Conservation (phyloP, 2,113 vertebrate species). For the Podocnemis expansa region DNA sequence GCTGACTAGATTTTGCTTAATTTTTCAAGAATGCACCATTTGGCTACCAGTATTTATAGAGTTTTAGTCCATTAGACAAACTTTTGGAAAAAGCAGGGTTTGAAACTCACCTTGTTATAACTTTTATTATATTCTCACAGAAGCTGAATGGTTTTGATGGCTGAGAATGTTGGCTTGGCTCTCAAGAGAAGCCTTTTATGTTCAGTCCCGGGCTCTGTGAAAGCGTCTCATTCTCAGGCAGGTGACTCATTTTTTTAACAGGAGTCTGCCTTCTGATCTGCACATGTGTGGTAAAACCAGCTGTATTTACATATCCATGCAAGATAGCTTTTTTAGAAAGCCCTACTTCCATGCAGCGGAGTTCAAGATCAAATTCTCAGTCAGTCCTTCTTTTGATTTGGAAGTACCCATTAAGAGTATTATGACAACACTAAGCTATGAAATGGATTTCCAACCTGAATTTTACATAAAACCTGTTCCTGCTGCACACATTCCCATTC, state of each 20-base stretch:
- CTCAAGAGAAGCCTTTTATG: slow-evolving; percentile 35
- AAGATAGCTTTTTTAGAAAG: slow-evolving; percentile 23
- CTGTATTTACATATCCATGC: slow-evolving; percentile 16
- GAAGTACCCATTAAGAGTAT: not conserved
- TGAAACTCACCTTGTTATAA: not conserved
- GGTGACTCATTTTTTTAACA: slow-evolving; percentile 46
- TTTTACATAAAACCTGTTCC: slow-evolving; percentile 52
- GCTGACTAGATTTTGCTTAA: not conserved
- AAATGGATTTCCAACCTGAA: not conserved
- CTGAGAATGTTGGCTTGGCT: not conserved
- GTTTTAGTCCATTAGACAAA: not conserved
- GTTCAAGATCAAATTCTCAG: not conserved
- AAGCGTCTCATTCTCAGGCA: slow-evolving; percentile 48
- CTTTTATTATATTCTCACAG: not conserved
- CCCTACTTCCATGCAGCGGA: not conserved
- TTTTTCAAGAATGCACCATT: not conserved
- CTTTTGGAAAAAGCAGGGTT: not conserved
- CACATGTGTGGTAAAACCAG: slow-evolving; percentile 39
- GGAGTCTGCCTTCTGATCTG: slow-evolving; percentile 47
- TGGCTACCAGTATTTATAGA: not conserved
- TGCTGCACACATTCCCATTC: not conserved
- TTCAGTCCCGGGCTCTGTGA: slow-evolving; percentile 29
- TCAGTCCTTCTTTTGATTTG: not conserved
- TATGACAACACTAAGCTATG: not conserved
- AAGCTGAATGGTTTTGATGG: slow-evolving; percentile 18